These are phyloP conservation scores for Sinocyclocheilus rhinocerous DNA, from an alignment of 2,113 vertebrate genomes.

Conservation along the genomic window DNA sequence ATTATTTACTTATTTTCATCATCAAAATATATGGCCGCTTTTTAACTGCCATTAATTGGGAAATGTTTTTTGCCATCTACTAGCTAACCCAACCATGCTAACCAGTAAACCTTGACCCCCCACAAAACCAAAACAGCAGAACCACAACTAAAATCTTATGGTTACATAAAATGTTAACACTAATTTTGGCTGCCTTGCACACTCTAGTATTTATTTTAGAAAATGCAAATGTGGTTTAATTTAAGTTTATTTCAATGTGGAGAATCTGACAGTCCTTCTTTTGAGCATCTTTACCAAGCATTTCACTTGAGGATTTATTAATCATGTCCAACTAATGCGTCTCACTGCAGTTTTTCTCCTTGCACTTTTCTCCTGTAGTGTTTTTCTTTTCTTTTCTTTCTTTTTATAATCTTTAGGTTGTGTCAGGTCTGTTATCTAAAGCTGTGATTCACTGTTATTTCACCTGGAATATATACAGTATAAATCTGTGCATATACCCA, in stretches of 20 bases:
- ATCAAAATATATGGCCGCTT: no score
- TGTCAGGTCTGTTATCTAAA: background rate
- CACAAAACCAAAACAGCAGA: background rate
- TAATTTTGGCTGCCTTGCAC: background rate
- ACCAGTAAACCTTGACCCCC: background rate
- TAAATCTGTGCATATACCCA: background rate
- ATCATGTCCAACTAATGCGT: background rate
- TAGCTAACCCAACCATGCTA: background rate
- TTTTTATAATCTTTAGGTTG: background rate
- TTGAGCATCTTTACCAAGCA: background rate
- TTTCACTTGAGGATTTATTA: conserved; percentile 1
- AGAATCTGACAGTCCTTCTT: background rate
- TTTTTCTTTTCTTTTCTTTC: background rate
- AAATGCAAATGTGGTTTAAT: conserved; percentile 20
- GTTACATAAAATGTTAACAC: background rate
- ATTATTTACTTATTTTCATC: no score
- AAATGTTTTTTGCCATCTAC: background rate
- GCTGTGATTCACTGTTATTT: background rate
- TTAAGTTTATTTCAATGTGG: background rate
- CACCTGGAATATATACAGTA: background rate
- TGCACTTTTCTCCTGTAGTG: background rate
- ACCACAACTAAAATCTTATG: background rate
- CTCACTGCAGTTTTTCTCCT: background rate
- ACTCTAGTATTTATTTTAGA: background rate
- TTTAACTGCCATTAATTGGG: no score